Evolutionary conservation across 2,113 vertebrate genomes (phyloP).

Genomic region (Sialia sialis): DNA sequence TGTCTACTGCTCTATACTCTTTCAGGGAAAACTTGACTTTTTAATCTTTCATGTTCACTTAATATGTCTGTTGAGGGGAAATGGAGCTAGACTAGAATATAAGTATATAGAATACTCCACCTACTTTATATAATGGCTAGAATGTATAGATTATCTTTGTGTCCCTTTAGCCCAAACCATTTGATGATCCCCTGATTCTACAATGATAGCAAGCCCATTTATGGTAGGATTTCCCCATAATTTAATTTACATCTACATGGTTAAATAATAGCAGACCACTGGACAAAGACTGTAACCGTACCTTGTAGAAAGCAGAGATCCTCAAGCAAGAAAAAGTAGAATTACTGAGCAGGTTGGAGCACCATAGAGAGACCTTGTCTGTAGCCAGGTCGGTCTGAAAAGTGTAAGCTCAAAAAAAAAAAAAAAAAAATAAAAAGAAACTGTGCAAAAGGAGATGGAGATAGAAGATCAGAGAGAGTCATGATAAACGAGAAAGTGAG

Average conservation of each 20-base stretch:
- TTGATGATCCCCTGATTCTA: fast-evolving
- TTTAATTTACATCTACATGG: neutral
- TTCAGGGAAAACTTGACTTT: conserved; percentile 40
- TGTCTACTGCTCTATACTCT: conserved; percentile 37
- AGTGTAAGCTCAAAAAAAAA: neutral
- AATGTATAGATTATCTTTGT: neutral
- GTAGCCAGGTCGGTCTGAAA: neutral
- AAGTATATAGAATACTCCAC: neutral
- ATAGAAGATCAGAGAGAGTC: neutral
- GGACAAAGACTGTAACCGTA: neutral
- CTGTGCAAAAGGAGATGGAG: neutral
- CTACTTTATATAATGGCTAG: neutral
- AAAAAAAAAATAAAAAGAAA: neutral
- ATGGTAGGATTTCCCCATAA: neutral
- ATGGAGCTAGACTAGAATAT: conserved; percentile 3
- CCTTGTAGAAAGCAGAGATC: neutral
- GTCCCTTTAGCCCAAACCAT: neutral
- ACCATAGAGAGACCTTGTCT: neutral
- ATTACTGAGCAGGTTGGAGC: neutral
- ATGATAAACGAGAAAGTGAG: neutral
- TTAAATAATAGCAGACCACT: neutral
- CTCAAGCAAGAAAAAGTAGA: neutral
- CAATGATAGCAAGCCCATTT: neutral
- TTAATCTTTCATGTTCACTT: conserved; percentile 47
- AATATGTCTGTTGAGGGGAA: conserved; percentile 34